Percentiles rank a stretch among this genome's conserved stretches.
phyloP scores from a whole-genome alignment of 1,140 invertebrate species.

The Eufriesea mexicana region DNA sequence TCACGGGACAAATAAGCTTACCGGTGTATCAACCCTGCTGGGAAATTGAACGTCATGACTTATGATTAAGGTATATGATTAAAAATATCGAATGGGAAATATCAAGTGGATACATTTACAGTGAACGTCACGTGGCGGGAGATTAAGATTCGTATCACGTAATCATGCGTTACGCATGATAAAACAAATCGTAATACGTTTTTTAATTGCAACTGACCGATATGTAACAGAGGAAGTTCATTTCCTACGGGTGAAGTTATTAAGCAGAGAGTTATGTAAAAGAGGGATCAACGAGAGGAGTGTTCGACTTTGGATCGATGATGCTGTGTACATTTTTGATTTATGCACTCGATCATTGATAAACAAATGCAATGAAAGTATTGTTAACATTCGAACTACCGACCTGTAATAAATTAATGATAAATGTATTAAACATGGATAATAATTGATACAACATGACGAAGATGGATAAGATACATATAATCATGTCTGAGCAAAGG shows the following conservation, averaged over 20 bases:
- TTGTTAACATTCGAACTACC: no score
- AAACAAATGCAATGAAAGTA: neutral
- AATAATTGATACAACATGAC: no score
- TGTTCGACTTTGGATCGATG: conserved; percentile 30
- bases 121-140: neutral
- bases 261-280: conserved; percentile 64
- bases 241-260: conserved; percentile 42
- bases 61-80: no score
- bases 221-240: conserved; percentile 54
- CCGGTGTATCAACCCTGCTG: neutral
- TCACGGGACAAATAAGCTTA: neutral
- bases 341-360: neutral
- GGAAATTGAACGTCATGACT: neutral
- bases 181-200: neutral
- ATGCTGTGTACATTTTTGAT: neutral
- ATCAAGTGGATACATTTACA: neutral
- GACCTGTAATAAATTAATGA: no score
- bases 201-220: conserved; percentile 32
- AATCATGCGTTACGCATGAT: conserved; percentile 11
- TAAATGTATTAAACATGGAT: no score
- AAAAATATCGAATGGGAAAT: neutral
- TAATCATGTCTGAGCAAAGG: no score
- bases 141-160: neutral
- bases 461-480: no score
- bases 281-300: conserved; percentile 44